Evolutionary conservation across 2,113 vertebrate genomes (phyloP).

Genomic region (Gracilinanus agilis): DNA sequence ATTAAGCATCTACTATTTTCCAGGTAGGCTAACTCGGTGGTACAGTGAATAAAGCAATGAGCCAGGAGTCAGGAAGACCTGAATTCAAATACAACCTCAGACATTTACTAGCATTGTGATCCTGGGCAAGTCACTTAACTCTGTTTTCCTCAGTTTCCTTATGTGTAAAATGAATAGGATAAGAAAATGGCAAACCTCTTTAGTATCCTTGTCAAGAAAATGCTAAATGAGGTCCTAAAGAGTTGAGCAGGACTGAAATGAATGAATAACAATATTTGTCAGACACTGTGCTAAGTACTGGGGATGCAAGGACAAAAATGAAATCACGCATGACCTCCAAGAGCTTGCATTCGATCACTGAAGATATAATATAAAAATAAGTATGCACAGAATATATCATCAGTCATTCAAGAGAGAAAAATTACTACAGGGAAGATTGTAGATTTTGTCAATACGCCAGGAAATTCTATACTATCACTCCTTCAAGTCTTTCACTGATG

Average conservation of each 20-base stretch:
- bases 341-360: not conserved
- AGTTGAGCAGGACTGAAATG: too few relatives aligned
- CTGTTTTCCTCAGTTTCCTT: too few relatives aligned
- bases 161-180: too few relatives aligned
- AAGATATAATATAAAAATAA: not conserved
- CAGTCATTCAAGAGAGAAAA: slow-evolving; percentile 64
- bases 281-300: not conserved
- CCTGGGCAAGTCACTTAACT: too few relatives aligned
- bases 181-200: too few relatives aligned
- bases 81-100: too few relatives aligned
- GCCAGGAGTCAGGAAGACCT: too few relatives aligned
- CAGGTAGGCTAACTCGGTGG: too few relatives aligned
- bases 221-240: too few relatives aligned
- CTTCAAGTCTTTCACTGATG: slow-evolving; percentile 38
- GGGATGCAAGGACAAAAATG: not conserved
- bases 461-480: slow-evolving; percentile 50
- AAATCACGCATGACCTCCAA: not conserved
- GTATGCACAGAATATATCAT: not conserved
- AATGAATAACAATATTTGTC: not conserved
- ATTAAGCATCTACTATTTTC: not conserved
- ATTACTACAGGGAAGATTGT: slow-evolving; percentile 43
- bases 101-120: too few relatives aligned
- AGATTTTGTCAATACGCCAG: slow-evolving; percentile 54
- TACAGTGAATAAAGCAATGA: too few relatives aligned
- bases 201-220: too few relatives aligned